Conservation (phyloP, 2,797 vertebrate genomes). For the Apogon talboti region DNA sequence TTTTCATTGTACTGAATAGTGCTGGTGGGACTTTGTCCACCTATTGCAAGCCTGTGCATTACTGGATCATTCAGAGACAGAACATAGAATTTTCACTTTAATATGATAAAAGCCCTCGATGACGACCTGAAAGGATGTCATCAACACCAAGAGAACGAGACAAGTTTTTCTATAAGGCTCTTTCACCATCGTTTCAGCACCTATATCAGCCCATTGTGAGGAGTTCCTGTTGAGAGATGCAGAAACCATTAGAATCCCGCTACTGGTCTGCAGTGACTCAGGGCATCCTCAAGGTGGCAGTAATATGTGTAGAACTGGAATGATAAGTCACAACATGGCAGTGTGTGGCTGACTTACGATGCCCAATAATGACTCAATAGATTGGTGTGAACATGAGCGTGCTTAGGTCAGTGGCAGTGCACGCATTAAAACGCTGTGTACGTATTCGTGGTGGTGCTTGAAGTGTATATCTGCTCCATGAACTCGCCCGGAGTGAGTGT, state of each 20-base stretch:
- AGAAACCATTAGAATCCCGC: constrained; percentile 79
- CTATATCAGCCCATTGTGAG: constrained; percentile 40
- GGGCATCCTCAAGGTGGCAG: constrained; percentile 68
- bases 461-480: constrained; percentile 18
- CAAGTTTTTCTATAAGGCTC: constrained; percentile 46
- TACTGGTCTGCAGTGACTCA: constrained; percentile 76
- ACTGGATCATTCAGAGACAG: constrained; percentile 48
- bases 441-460: constrained; percentile 32
- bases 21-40: constrained; percentile 61
- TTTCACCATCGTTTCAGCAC: constrained; percentile 64
- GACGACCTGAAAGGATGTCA: constrained; percentile 42
- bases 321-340: constrained; percentile 61
- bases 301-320: constrained; percentile 54
- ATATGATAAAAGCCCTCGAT: constrained; percentile 48
- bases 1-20: constrained; percentile 62
- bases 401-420: constrained; percentile 46
- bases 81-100: constrained; percentile 55
- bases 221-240: constrained; percentile 37
- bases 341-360: constrained; percentile 63
- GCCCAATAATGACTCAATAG: constrained; percentile 36
- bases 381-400: constrained; percentile 41
- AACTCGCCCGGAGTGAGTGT: constrained; percentile 28
- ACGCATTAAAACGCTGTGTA: constrained; percentile 37
- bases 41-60: constrained; percentile 65
- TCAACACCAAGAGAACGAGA: constrained; percentile 55